phyloP scores from a whole-genome alignment of 2,797 vertebrate genomes.

The Sebastiscus tertius region DNA sequence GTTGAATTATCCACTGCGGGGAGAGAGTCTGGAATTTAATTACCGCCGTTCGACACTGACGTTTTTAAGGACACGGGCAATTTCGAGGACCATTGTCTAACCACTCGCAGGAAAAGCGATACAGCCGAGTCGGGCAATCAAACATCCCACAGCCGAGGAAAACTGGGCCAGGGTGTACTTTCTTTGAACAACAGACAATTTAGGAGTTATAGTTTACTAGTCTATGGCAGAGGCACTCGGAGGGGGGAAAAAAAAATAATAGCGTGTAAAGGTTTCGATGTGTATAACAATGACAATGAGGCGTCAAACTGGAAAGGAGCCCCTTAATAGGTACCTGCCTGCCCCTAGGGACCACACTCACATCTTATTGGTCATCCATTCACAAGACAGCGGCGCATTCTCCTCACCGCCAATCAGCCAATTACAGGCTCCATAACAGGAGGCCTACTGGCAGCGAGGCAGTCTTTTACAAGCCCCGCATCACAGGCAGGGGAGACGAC shows the following conservation, averaged over 20 bases:
- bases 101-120: constrained; percentile 52
- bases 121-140: constrained; percentile 46
- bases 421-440: constrained; percentile 82
- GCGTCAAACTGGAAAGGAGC: constrained; percentile 61
- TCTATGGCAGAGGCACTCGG: constrained; percentile 24
- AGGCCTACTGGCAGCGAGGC: constrained; percentile 67
- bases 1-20: constrained; percentile 54
- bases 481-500: constrained; percentile 68
- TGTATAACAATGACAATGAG: constrained; percentile 73
- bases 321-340: constrained; percentile 77
- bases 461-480: constrained; percentile 76
- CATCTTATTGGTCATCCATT: constrained; percentile 82
- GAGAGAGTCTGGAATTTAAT: constrained; percentile 68
- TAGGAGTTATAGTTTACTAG: constrained; percentile 68
- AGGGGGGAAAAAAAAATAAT: constrained; percentile 12
- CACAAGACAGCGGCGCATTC: constrained; percentile 77
- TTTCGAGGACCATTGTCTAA: constrained; percentile 66
- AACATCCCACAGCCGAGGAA: constrained; percentile 48
- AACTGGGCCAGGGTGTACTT: constrained; percentile 70
- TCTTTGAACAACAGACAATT: constrained; percentile 69
- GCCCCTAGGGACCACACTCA: constrained; percentile 70
- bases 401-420: constrained; percentile 81
- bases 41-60: constrained; percentile 54
- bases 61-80: constrained; percentile 58
- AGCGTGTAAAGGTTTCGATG: constrained; percentile 58